A percentile compares a stretch with the other conserved stretches of the same genome.
Evolutionary conservation across 2,113 vertebrate species (phyloP).

Genomic region (western clawed frog (Xenopus tropicalis)): DNA sequence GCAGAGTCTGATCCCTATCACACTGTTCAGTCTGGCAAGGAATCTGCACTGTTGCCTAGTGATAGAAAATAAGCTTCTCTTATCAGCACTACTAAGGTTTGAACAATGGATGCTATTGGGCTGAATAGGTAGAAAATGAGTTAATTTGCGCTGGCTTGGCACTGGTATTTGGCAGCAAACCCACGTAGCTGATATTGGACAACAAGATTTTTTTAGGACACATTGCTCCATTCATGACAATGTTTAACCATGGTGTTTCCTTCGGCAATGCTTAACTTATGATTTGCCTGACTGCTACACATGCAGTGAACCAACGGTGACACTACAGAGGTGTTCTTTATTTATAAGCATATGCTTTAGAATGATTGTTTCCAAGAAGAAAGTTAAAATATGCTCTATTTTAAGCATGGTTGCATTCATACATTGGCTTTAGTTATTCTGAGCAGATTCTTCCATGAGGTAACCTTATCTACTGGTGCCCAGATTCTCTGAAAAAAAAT

Average conservation of each 20-base stretch:
- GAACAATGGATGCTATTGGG: conserved; percentile 63
- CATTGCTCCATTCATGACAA: neutral
- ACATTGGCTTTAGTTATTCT: no score
- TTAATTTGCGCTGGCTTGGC: conserved; percentile 61
- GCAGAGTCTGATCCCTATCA: conserved; percentile 60
- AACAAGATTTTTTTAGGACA: conserved; percentile 3
- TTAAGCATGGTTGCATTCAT: no score
- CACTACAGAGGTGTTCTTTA: no score
- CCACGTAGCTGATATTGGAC: conserved; percentile 49
- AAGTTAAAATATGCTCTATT: no score
- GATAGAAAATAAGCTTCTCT: conserved; percentile 58
- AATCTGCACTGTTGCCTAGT: conserved; percentile 62
- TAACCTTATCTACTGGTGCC: no score
- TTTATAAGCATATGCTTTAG: no score
- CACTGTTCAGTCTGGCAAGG: conserved; percentile 41
- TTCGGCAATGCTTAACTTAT: neutral
- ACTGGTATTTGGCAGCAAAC: conserved; percentile 54
- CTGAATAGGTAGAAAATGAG: conserved; percentile 65
- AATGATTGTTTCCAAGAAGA: no score
- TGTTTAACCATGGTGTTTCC: neutral
- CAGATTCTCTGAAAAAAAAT: no score
- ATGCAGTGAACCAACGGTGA: neutral
- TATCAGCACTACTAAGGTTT: conserved; percentile 55
- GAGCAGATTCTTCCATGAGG: no score
- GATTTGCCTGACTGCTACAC: neutral